Evolutionary conservation across 2,113 vertebrate species (phyloP).

Genomic region (Syrmaticus mikado): DNA sequence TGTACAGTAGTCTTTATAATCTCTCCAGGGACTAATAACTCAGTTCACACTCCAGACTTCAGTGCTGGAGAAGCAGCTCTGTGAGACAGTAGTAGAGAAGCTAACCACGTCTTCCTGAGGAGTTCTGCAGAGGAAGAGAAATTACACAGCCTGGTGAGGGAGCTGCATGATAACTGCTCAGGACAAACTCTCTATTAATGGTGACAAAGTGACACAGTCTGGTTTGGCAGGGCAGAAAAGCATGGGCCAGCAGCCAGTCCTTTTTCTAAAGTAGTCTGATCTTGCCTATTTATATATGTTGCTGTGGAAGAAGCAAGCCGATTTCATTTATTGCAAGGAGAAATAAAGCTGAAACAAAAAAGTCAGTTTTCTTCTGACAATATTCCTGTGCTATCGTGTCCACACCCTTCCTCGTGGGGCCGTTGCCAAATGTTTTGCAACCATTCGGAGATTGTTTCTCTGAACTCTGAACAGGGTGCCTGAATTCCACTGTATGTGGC

Average conservation of each 20-base stretch:
- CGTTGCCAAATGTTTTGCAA: constrained; percentile 4
- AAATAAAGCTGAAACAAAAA: not conserved
- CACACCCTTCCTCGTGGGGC: constrained; percentile 9
- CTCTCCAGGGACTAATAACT: not conserved
- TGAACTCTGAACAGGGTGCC: not conserved
- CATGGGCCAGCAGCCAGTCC: fast-evolving
- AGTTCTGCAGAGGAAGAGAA: not conserved
- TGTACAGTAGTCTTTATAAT: not conserved
- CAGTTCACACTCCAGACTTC: not conserved
- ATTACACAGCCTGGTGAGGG: not conserved
- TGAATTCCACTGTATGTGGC: not conserved
- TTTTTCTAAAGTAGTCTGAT: not conserved
- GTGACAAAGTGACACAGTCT: not conserved
- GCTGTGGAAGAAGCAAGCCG: not conserved
- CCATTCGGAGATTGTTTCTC: not conserved
- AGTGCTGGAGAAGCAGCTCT: not conserved
- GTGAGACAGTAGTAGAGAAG: not conserved
- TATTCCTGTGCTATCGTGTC: not conserved
- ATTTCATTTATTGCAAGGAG: constrained; percentile 1
- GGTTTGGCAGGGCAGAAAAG: not conserved
- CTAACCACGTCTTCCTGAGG: not conserved
- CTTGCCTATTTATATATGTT: not conserved
- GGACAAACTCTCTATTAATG: not conserved
- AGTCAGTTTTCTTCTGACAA: not conserved
- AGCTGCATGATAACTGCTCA: not conserved